Percentiles rank a stretch among this genome's conserved stretches.
phyloP scores from a whole-genome alignment of 1,140 invertebrate species.

The Nixonia krombeini region DNA sequence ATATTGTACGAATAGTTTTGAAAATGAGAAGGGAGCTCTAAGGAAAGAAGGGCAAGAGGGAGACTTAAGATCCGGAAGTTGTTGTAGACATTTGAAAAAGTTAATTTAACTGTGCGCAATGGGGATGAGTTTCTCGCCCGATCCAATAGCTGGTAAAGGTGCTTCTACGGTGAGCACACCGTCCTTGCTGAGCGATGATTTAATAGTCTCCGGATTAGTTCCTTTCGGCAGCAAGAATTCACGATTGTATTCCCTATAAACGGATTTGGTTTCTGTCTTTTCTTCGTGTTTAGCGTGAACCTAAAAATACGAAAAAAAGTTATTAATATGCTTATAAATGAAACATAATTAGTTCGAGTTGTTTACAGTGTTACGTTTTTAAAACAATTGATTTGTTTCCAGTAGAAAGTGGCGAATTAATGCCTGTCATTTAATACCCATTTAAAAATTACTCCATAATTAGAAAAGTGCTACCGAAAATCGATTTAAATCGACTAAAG shows the following conservation, averaged over 20 bases:
- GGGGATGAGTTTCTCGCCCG: conserved; percentile 83
- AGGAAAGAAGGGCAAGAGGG: conserved; percentile 25
- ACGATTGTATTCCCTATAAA: conserved; percentile 95
- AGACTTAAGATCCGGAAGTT: not conserved
- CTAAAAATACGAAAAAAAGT: no score
- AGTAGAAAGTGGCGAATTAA: no score
- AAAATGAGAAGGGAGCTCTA: conserved; percentile 7
- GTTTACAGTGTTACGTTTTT: no score
- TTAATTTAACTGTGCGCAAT: conserved; percentile 81
- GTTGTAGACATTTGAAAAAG: not conserved
- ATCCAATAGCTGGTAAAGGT: conserved; percentile 84
- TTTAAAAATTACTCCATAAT: no score
- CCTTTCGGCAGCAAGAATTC: conserved; percentile 95
- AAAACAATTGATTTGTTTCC: no score
- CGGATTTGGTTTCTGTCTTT: conserved; percentile 93
- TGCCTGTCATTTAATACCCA: no score
- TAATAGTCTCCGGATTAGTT: conserved; percentile 92
- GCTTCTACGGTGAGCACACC: conserved; percentile 94
- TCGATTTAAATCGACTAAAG: no score
- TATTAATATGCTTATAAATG: no score
- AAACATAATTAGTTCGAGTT: no score
- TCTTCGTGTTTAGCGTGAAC: conserved; percentile 97
- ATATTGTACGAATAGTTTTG: no score
- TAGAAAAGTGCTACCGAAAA: no score
- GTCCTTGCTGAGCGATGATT: conserved; percentile 91